These are phyloP conservation scores for Itoplectis maculator DNA, from an alignment of 2,888 invertebrate species.

Conservation along the genomic window DNA sequence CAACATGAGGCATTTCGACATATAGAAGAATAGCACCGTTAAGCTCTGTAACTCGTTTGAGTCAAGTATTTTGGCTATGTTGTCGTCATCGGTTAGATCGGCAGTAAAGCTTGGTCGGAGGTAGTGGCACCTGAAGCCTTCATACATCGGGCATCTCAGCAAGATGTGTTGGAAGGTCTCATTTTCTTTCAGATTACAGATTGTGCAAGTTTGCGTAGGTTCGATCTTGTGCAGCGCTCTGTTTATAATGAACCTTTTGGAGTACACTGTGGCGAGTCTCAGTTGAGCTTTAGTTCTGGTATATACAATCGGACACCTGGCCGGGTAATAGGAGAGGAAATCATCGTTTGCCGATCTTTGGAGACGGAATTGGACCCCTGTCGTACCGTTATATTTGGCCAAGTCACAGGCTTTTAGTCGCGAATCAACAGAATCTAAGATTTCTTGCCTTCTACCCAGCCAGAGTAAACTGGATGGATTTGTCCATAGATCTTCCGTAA, in stretches of 20 bases:
- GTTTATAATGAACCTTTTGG: too few relatives aligned
- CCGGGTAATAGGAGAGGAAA: conserved; percentile 11
- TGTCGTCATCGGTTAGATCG: neutral
- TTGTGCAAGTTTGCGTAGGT: too few relatives aligned
- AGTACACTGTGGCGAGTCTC: conserved; percentile 10
- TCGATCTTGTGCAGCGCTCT: too few relatives aligned
- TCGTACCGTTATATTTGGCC: neutral
- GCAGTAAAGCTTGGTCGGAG: neutral
- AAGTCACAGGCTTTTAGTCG: neutral
- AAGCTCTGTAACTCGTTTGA: neutral
- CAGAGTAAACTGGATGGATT: neutral
- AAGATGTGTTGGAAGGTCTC: too few relatives aligned
- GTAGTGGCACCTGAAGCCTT: neutral
- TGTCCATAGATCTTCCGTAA: neutral
- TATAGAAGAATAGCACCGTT: neutral
- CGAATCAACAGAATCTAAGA: neutral
- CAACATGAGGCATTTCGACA: neutral
- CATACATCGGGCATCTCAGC: too few relatives aligned
- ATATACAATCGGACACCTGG: conserved; percentile 16
- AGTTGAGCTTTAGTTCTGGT: conserved; percentile 13
- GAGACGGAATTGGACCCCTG: neutral
- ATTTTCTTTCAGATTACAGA: too few relatives aligned
- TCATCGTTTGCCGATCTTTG: neutral
- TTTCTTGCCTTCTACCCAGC: neutral
- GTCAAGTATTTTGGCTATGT: neutral